Conservation (phyloP, 2,888 invertebrate species). For the Aspidiotus rigidus region DNA sequence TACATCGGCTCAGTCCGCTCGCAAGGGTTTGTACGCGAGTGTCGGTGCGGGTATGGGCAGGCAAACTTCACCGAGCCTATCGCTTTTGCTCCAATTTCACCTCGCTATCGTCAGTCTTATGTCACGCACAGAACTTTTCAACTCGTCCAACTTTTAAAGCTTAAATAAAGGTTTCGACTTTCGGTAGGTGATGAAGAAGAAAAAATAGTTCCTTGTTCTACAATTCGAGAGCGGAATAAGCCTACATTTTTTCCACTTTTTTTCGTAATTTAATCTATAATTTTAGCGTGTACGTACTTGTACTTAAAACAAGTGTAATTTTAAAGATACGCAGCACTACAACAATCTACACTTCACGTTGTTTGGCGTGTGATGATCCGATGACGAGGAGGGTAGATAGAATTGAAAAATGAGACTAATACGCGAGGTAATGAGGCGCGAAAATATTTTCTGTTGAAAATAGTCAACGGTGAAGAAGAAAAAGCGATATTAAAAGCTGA, state of each 20-base stretch:
- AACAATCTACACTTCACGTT: no score
- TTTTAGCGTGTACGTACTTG: no score
- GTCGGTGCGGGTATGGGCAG: not conserved
- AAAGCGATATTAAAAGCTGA: slow-evolving; percentile 30
- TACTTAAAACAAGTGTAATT: no score
- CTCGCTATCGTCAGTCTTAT: not conserved
- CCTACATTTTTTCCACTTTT: no score
- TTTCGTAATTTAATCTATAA: no score
- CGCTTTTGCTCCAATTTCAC: not conserved
- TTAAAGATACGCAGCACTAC: no score
- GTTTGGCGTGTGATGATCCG: no score
- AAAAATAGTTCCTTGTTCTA: not conserved
- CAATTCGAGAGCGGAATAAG: not conserved
- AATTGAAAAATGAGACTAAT: slow-evolving; percentile 29
- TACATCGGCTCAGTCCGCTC: not conserved
- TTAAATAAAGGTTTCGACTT: no score
- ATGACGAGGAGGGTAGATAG: not conserved
- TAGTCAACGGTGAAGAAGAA: slow-evolving; percentile 19
- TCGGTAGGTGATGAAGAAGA: no score
- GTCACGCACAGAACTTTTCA: not conserved
- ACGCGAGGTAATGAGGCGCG: slow-evolving; percentile 27
- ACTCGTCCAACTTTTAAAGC: not conserved
- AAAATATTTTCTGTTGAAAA: slow-evolving; percentile 30
- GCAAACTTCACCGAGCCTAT: not conserved
- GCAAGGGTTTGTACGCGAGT: not conserved